Percentiles rank a stretch among this genome's conserved stretches.
phyloP scores from a whole-genome alignment of 2,797 vertebrate species.

The Streptopelia turtur region DNA sequence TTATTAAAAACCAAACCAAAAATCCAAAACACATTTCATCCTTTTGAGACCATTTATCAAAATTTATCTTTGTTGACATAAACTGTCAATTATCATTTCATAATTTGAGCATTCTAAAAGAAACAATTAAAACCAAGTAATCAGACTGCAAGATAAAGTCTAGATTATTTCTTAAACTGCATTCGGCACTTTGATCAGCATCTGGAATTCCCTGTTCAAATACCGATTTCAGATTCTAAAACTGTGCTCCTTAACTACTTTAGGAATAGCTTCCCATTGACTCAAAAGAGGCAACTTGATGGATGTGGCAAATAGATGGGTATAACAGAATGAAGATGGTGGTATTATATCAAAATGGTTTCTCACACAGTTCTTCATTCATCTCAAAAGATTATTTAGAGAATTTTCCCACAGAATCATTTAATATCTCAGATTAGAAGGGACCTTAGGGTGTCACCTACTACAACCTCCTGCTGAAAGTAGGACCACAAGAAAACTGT shows the following conservation, averaged over 20 bases:
- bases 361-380: neutral
- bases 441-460: neutral
- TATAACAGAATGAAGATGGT: neutral
- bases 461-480: neutral
- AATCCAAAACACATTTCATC: neutral
- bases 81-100: neutral
- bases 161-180: neutral
- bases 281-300: neutral
- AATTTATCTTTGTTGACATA: neutral
- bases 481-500: neutral
- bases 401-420: neutral
- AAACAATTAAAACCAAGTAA: neutral
- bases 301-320: neutral
- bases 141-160: neutral
- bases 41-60: neutral
- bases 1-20: neutral
- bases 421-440: neutral
- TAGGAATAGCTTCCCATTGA: neutral
- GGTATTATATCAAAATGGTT: neutral
- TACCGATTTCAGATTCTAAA: neutral
- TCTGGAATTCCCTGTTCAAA: neutral
- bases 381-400: neutral
- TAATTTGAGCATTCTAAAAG: neutral
- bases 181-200: neutral
- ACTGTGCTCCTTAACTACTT: neutral